phyloP scores from a whole-genome alignment of 2,797 vertebrate genomes.

The Hydrocynus forskahlii region DNA sequence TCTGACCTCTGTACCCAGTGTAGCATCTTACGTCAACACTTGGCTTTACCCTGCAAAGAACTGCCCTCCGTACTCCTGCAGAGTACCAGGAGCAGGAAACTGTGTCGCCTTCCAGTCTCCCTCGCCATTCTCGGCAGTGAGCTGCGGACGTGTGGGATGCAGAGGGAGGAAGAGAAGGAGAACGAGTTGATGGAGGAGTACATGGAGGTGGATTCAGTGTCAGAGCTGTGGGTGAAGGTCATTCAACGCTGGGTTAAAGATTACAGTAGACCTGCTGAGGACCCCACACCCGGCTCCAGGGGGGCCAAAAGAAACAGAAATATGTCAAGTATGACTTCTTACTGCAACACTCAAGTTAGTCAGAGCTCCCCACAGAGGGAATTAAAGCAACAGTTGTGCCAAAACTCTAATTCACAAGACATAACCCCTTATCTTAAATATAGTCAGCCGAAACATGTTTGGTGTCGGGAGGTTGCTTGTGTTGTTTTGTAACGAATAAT shows the following conservation, averaged over 20 bases:
- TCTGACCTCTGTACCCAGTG: conserved; percentile 39
- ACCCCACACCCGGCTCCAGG: conserved; percentile 10
- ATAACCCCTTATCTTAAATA: no score
- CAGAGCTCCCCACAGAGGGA: no score
- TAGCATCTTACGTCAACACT: conserved; percentile 53
- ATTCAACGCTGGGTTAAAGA: conserved; percentile 61
- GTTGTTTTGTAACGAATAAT: no score
- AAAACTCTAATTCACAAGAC: no score
- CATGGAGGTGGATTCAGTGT: conserved; percentile 52
- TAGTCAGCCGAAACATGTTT: no score
- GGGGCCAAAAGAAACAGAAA: background rate
- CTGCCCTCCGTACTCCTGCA: conserved; percentile 31
- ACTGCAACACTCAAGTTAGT: no score
- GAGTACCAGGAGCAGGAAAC: conserved; percentile 50
- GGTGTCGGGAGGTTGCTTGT: no score
- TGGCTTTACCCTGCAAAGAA: conserved; percentile 29
- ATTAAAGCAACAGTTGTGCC: no score
- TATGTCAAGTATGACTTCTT: conserved; percentile 28
- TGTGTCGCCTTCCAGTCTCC: conserved; percentile 55
- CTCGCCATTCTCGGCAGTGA: conserved; percentile 63
- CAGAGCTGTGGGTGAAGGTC: conserved; percentile 65
- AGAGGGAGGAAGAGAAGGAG: conserved; percentile 38
- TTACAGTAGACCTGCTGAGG: conserved; percentile 58
- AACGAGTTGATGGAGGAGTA: conserved; percentile 57
- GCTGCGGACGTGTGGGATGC: conserved; percentile 50